Percentiles rank a stretch among this genome's conserved stretches.
Evolutionary conservation across 2,113 vertebrate species (phyloP).

Genomic region (Xyliphius kryptos): DNA sequence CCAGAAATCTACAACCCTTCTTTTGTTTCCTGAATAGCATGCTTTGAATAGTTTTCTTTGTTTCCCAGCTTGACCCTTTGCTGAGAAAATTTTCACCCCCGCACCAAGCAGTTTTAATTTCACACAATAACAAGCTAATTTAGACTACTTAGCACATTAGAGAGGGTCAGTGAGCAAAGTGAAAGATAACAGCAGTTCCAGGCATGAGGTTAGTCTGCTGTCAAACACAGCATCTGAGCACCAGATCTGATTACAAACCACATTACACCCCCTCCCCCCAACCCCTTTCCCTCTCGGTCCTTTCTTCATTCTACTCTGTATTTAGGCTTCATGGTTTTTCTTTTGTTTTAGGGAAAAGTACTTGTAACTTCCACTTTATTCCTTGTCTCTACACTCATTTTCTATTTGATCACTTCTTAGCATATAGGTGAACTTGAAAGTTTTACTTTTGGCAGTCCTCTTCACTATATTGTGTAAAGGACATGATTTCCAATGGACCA

Average conservation of each 20-base stretch:
- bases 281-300: background rate
- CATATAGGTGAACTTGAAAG: too few species aligned
- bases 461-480: too few species aligned
- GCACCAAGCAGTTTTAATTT: conserved; percentile 37
- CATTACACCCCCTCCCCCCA: background rate
- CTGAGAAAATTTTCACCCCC: conserved; percentile 28
- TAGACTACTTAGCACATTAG: conserved; percentile 43
- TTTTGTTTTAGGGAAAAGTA: background rate
- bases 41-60: conserved; percentile 18
- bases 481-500: too few species aligned
- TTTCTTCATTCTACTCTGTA: background rate
- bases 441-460: too few species aligned
- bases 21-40: conserved; percentile 9
- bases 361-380: background rate
- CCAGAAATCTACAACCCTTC: background rate
- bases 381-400: background rate
- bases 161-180: conserved; percentile 41
- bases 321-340: too few species aligned
- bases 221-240: conserved; percentile 21
- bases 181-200: conserved; percentile 26
- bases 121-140: conserved; percentile 43
- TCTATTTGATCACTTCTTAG: too few species aligned
- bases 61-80: conserved; percentile 21
- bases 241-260: conserved; percentile 30
- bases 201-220: conserved; percentile 29